Percentiles rank a stretch among this genome's conserved stretches.
Conservation (phyloP, 2,113 vertebrate species). For the Notothenia coriiceps region DNA sequence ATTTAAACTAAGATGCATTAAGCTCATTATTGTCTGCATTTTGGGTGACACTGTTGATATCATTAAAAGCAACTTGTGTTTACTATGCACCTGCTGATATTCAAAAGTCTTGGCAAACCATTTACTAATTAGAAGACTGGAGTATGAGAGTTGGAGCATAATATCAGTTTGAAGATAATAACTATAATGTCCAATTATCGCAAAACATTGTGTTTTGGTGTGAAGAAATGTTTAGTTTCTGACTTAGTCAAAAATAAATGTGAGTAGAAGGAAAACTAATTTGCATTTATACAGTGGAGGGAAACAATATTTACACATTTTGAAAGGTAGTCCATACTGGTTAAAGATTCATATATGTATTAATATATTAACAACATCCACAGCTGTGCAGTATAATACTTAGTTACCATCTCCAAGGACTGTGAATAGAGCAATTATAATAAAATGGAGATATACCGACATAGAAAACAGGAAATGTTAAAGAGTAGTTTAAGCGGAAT, state of each 20-base stretch:
- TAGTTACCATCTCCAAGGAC: background rate
- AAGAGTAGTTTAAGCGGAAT: background rate
- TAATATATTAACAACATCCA: background rate
- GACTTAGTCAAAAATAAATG: background rate
- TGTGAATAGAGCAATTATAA: background rate
- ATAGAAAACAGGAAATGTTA: background rate
- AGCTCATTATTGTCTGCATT: conserved; percentile 4
- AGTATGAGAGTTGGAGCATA: background rate
- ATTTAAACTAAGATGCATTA: conserved; percentile 3
- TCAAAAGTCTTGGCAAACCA: background rate
- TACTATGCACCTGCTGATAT: conserved; percentile 40
- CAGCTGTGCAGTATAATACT: background rate
- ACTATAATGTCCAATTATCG: conserved; percentile 14
- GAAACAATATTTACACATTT: conserved; percentile 21
- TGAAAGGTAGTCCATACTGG: conserved; percentile 2
- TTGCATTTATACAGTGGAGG: conserved; percentile 1
- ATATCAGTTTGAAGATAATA: conserved; percentile 12
- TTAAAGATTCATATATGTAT: conserved; percentile 9
- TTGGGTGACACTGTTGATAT: conserved; percentile 30
- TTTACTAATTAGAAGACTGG: conserved; percentile 1
- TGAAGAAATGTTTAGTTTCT: background rate
- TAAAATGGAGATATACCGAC: background rate
- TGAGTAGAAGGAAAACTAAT: background rate
- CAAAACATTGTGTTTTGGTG: background rate
- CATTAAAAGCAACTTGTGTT: conserved; percentile 28